Evolutionary conservation across 30 jellyfish, hydroid and myxozoan genomes (phyloP).

Genomic region (Pseudorhiza aurosa): DNA sequence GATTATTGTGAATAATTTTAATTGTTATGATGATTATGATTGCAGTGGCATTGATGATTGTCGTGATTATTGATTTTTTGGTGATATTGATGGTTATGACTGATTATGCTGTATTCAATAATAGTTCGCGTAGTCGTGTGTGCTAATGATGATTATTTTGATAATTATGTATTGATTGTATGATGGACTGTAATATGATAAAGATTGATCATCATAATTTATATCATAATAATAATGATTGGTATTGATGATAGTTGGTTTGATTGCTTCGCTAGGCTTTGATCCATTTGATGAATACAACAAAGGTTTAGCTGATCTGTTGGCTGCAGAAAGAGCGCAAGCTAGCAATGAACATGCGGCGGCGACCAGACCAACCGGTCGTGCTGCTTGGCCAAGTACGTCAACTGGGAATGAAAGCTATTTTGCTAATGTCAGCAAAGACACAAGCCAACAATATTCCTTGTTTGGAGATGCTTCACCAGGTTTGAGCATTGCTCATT

Average conservation of each 20-base stretch:
- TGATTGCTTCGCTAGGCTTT: conserved; percentile 61
- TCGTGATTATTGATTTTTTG: too few relatives aligned
- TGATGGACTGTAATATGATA: background rate
- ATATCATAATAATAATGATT: background rate
- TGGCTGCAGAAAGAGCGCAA: conserved; percentile 64
- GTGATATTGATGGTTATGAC: too few relatives aligned
- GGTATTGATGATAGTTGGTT: background rate
- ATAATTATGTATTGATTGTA: background rate
- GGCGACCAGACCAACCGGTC: background rate
- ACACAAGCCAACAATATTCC: conserved; percentile 55
- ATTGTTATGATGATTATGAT: too few relatives aligned
- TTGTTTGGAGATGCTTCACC: conserved; percentile 64
- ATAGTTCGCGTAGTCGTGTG: too few relatives aligned
- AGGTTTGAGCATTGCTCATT: conserved; percentile 4
- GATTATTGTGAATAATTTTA: too few relatives aligned
- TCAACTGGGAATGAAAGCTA: background rate
- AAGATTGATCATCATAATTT: background rate
- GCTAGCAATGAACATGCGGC: background rate
- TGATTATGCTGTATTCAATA: too few relatives aligned
- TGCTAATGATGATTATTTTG: background rate
- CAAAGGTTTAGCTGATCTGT: conserved; percentile 78
- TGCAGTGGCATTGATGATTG: too few relatives aligned
- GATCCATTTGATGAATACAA: conserved; percentile 89
- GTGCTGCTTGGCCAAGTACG: conserved; percentile 24
- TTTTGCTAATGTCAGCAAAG: conserved; percentile 28